Percentiles rank a stretch among this genome's conserved stretches.
Conservation (phyloP, 2,113 vertebrate species). For the Ammodytes dubius region DNA sequence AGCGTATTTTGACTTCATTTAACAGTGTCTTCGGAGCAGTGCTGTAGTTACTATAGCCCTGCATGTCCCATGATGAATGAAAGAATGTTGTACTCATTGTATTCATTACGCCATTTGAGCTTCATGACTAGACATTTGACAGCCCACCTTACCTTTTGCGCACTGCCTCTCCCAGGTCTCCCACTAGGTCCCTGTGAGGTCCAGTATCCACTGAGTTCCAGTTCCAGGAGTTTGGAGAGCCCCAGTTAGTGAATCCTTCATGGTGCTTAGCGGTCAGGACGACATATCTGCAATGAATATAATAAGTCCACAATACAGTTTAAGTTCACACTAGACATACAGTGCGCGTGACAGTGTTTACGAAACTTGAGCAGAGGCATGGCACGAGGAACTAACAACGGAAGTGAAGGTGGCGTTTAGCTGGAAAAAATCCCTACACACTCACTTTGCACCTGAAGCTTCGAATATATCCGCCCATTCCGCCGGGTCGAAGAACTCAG, state of each 20-base stretch:
- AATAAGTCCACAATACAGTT: neutral
- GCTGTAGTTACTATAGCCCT: too few relatives aligned
- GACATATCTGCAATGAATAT: conserved; percentile 87
- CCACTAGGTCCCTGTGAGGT: conserved; percentile 93
- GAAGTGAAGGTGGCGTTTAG: neutral
- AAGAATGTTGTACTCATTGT: too few relatives aligned
- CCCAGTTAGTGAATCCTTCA: conserved; percentile 97
- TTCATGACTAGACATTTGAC: too few relatives aligned
- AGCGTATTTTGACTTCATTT: neutral
- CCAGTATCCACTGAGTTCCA: conserved; percentile 94
- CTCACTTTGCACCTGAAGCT: conserved; percentile 92
- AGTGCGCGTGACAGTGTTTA: neutral
- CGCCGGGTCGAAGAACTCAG: conserved; percentile 88
- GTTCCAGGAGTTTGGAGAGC: conserved; percentile 92
- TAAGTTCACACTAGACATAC: neutral
- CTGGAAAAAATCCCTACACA: neutral
- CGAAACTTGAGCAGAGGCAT: too few relatives aligned
- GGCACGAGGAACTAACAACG: too few relatives aligned
- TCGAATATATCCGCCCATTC: conserved; percentile 90
- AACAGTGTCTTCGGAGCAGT: neutral
- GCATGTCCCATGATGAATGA: too few relatives aligned
- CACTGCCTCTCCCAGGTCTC: conserved; percentile 89
- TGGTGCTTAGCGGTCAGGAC: conserved; percentile 97
- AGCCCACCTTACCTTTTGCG: conserved; percentile 90
- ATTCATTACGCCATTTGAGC: too few relatives aligned